Evolutionary conservation across 2,888 invertebrate genomes (phyloP), one percentile per base, ranked within the genome.

Genomic region (Brachypterus glaber): DNA sequence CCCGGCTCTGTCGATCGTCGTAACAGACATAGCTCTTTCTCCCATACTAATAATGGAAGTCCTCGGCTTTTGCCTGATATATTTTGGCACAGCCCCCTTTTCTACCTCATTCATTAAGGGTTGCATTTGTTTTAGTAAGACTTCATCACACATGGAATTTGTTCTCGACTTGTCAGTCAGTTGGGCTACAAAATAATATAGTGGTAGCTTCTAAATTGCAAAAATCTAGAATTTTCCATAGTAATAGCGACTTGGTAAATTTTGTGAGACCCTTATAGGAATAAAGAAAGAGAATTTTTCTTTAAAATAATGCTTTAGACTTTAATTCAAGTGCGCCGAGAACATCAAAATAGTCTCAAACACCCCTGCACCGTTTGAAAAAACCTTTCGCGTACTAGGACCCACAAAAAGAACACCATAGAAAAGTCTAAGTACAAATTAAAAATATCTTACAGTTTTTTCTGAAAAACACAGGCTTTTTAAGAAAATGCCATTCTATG

Each of bases 401-500:
- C n/a, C n/a, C n/a, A n/a, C n/a, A n/a, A n/a, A n/a, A n/a, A n/a
- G n/a, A n/a, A n/a, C n/a, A n/a, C n/a, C n/a, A n/a, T n/a, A n/a
- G n/a, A n/a, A n/a, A n/a, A n/a, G 21, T 5, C 21, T 21, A 21
- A 21, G 21, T 7, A 9, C 9, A 5, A 21, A 21, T 21, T 7
- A 11, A 9, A 13, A 15, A 17, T n/a, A n/a, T n/a, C 33, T 40
- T 21, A 15, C 17, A 3, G n/a, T 9, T 13, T 39, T 37, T 7
- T 31, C 37, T 12, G 17, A 9, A 65, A 50, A 40, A 25, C 1
- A 44, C 25, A 5, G 26, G 40, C 8, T 41, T 51, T 55, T 30
- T 53, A 55, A 26, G 65, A 66, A 77, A 66, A 54, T 84, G 81
- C 80, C 81, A 79, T 55, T 81, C 75, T 0, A 82, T 77, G 1